These are phyloP conservation scores for Chalcis sispes DNA, from an alignment of 2,888 invertebrate species.

Conservation along the genomic window DNA sequence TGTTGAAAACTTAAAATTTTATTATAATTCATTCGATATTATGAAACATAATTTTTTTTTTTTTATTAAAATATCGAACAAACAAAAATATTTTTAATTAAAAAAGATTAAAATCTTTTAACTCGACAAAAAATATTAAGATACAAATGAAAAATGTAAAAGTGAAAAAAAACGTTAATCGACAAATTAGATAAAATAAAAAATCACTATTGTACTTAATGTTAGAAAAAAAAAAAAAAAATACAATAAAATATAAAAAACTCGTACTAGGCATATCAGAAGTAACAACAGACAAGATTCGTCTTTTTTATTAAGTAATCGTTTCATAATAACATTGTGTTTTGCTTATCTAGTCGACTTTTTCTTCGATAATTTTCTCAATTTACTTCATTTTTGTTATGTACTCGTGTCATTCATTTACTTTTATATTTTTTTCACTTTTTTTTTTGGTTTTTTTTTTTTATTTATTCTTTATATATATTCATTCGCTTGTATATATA, in stretches of 20 bases:
- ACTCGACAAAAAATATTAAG: not conserved
- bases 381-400: constrained; percentile 55
- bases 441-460: not conserved
- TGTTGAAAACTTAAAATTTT: too few relatives aligned
- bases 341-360: constrained; percentile 61
- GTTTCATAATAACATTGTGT: constrained; percentile 72
- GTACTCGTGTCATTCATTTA: constrained; percentile 15
- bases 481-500: not conserved
- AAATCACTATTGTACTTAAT: too few relatives aligned
- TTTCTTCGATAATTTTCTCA: constrained; percentile 57
- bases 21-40: too few relatives aligned
- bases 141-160: not conserved
- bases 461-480: not conserved
- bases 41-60: too few relatives aligned
- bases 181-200: not conserved
- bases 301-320: constrained; percentile 71
- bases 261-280: constrained; percentile 63
- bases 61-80: too few relatives aligned
- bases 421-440: not conserved
- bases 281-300: constrained; percentile 73
- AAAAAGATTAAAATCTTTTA: not conserved
- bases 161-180: not conserved
- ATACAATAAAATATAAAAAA: not conserved
- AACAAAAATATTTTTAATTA: too few relatives aligned
- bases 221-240: not conserved